These are phyloP conservation scores for Epinephelus malabaricus DNA, from an alignment of 2,797 vertebrate genomes.

Conservation along the genomic window DNA sequence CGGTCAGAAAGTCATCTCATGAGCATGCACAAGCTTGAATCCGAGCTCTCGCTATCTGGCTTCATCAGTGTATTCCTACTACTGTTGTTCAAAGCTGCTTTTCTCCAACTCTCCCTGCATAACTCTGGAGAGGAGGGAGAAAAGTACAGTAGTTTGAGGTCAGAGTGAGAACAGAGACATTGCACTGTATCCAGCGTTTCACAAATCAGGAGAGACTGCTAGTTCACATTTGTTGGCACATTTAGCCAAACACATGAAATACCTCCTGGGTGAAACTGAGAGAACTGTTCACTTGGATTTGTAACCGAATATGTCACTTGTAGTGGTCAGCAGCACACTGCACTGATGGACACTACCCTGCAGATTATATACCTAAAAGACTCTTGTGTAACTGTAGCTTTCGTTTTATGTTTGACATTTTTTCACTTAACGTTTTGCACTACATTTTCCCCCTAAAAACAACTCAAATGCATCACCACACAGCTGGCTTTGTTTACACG, in stretches of 20 bases:
- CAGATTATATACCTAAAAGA: background rate
- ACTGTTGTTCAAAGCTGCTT: slow-evolving; percentile 9
- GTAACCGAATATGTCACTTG: background rate
- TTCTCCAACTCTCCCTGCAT: background rate
- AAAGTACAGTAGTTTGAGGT: slow-evolving; percentile 5
- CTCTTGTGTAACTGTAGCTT: background rate
- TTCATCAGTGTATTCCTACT: background rate
- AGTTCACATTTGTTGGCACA: slow-evolving; percentile 11
- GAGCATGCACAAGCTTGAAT: background rate
- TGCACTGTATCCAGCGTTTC: slow-evolving; percentile 22
- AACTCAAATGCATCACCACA: background rate
- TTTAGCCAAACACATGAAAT: background rate
- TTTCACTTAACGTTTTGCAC: background rate
- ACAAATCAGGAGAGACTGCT: slow-evolving; percentile 1
- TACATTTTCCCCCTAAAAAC: background rate
- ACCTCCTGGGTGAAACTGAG: background rate
- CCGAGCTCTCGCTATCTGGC: background rate
- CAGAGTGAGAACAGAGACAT: slow-evolving; percentile 7
- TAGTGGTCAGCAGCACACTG: background rate
- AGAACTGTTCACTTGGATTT: background rate
- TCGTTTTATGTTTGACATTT: background rate
- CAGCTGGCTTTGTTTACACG: background rate
- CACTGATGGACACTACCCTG: background rate
- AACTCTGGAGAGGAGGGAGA: background rate
- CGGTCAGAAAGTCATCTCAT: slow-evolving; percentile 13